Percentiles rank a stretch among this genome's conserved stretches.
phyloP scores from a whole-genome alignment of 2,113 vertebrate species.

The Cyanistes caeruleus region DNA sequence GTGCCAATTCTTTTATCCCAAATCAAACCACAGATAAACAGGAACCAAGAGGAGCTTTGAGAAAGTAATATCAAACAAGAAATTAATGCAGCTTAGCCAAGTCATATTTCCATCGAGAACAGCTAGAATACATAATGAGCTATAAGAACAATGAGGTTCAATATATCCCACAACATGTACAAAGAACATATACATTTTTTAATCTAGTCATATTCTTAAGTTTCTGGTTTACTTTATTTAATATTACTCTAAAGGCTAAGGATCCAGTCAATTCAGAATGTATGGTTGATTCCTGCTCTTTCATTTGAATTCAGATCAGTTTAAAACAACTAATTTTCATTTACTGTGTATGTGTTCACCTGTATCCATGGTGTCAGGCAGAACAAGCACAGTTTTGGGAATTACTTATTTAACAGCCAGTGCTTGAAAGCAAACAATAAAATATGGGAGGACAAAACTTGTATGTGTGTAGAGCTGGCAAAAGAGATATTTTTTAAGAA shows the following conservation, averaged over 20 bases:
- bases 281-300: not conserved
- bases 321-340: not conserved
- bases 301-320: not conserved
- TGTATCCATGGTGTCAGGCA: not conserved
- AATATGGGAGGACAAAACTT: not conserved
- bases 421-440: not conserved
- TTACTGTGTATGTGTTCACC: not conserved
- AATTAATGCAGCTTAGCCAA: not conserved
- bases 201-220: not conserved
- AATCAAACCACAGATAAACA: not conserved
- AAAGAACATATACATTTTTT: not conserved
- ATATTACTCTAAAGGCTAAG: not conserved
- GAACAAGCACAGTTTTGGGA: not conserved
- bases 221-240: not conserved
- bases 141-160: not conserved
- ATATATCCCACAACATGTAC: not conserved
- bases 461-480: not conserved
- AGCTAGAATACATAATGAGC: not conserved
- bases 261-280: not conserved
- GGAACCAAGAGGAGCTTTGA: not conserved
- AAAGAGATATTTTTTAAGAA: not conserved
- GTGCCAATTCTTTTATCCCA: not conserved
- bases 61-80: not conserved
- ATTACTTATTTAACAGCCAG: not conserved
- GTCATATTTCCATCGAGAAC: not conserved